Conservation (phyloP, 92 coral and sea anemone genomes). For the Siderastrea radians region DNA sequence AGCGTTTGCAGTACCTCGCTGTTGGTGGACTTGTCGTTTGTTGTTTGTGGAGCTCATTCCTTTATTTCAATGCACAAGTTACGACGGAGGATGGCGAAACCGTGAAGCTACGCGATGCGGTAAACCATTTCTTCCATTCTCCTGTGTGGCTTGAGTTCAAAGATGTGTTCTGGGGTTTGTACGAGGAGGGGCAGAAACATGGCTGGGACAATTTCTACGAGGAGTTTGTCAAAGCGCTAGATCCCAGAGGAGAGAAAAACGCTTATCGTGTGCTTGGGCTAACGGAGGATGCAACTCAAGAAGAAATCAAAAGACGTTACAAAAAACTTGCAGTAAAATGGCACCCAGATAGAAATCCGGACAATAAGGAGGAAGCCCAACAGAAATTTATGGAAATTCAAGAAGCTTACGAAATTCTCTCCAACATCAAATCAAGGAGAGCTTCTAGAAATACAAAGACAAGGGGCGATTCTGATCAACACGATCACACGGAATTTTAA, state of each 20-base stretch:
- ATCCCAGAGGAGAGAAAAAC: slow-evolving; percentile 99
- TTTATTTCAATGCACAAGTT: slow-evolving; percentile 94
- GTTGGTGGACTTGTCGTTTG: slow-evolving; percentile 83
- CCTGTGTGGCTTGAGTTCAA: slow-evolving; percentile 98
- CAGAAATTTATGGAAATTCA: slow-evolving; percentile 95
- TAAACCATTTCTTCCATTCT: slow-evolving; percentile 95
- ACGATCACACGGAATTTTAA: slow-evolving; percentile 78
- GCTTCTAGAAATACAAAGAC: slow-evolving; percentile 82
- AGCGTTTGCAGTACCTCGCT: slow-evolving; percentile 80
- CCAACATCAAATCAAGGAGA: slow-evolving; percentile 83
- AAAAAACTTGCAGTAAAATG: slow-evolving; percentile 93
- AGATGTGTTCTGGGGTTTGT: slow-evolving; percentile 91
- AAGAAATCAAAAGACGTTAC: slow-evolving; percentile 90
- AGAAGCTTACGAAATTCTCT: slow-evolving; percentile 96
- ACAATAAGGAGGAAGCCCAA: slow-evolving; percentile 87
- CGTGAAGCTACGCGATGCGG: slow-evolving; percentile 92
- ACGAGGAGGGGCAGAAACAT: slow-evolving; percentile 89
- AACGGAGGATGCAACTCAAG: slow-evolving; percentile 88
- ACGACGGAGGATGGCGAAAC: slow-evolving; percentile 99
- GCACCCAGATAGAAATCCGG: slow-evolving; percentile 91
- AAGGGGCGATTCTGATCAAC: slow-evolving; percentile 70
- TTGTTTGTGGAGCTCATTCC: slow-evolving; percentile 94
- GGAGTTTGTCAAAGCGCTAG: slow-evolving; percentile 95
- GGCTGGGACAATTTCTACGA: slow-evolving; percentile 99
- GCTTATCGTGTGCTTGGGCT: slow-evolving; percentile 91